Percentiles rank a stretch among this genome's conserved stretches.
These are phyloP conservation scores for Azemiops feae DNA, from an alignment of 2,113 vertebrate genomes.

Conservation along the genomic window DNA sequence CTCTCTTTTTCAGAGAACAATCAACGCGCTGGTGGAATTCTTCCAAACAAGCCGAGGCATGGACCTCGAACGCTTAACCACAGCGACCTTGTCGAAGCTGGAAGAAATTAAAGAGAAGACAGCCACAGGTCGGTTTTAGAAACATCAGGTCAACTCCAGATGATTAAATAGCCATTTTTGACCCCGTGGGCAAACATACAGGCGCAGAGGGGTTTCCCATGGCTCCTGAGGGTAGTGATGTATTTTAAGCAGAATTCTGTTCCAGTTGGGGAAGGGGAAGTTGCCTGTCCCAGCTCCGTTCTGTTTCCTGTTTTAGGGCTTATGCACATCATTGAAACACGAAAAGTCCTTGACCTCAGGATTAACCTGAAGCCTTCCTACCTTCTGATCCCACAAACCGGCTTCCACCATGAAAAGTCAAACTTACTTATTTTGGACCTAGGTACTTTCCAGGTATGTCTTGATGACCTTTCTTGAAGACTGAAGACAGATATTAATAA, in stretches of 20 bases:
- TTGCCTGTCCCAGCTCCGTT: not conserved
- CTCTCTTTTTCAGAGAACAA: conserved; percentile 76
- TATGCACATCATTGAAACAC: conserved; percentile 91
- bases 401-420: conserved; percentile 80
- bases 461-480: not conserved
- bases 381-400: conserved; percentile 84
- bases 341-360: conserved; percentile 88
- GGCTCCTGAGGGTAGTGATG: not conserved
- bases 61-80: conserved; percentile 88
- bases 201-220: not conserved
- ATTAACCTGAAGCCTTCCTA: conserved; percentile 93
- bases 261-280: not conserved
- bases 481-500: not conserved
- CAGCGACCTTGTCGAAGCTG: conserved; percentile 89
- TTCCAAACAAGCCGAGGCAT: conserved; percentile 84
- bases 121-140: conserved; percentile 75
- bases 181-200: not conserved
- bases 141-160: not conserved
- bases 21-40: conserved; percentile 89
- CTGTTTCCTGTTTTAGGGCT: conserved; percentile 75
- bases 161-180: not conserved
- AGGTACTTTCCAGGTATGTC: conserved; percentile 85
- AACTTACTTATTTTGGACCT: conserved; percentile 92
- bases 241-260: not conserved
- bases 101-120: conserved; percentile 97